Conservation (phyloP, 1,140 invertebrate genomes). For the Nasonia vitripennis region DNA sequence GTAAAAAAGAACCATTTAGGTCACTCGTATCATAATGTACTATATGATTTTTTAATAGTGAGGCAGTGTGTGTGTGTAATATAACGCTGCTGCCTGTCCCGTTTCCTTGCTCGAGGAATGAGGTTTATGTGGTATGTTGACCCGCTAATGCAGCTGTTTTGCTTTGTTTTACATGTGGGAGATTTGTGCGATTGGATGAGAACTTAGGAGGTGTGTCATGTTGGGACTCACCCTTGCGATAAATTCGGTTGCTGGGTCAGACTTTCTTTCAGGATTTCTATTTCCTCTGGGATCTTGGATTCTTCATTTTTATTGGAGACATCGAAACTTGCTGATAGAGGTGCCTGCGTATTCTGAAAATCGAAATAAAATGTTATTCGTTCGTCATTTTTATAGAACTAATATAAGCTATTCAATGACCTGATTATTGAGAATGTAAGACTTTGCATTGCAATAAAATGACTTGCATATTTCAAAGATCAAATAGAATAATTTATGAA, state of each 20-base stretch:
- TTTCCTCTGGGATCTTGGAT: constrained; percentile 49
- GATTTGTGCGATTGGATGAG: background rate
- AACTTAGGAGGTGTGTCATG: background rate
- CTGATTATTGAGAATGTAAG: background rate
- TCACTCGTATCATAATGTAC: too few relatives aligned
- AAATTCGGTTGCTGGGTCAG: constrained; percentile 67
- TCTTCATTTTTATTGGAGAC: constrained; percentile 39
- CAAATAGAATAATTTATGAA: constrained; percentile 12
- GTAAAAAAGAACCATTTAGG: too few relatives aligned
- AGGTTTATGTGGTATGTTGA: background rate
- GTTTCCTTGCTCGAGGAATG: background rate
- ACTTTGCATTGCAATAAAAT: too few relatives aligned
- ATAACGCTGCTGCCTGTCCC: background rate
- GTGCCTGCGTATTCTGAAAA: constrained; percentile 56
- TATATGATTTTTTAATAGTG: background rate
- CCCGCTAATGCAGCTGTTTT: background rate
- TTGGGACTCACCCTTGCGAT: constrained; percentile 66
- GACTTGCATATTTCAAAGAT: constrained; percentile 3
- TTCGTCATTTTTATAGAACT: too few relatives aligned
- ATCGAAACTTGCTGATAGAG: constrained; percentile 52
- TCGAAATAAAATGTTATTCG: background rate
- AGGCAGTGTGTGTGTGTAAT: background rate
- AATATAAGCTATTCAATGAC: background rate
- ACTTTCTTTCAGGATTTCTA: constrained; percentile 63
- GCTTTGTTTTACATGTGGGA: background rate